Evolutionary conservation across 2,113 vertebrate species (phyloP), one percentile per base, ranked within the genome.

Genomic region (Neomonachus schauinslandi): DNA sequence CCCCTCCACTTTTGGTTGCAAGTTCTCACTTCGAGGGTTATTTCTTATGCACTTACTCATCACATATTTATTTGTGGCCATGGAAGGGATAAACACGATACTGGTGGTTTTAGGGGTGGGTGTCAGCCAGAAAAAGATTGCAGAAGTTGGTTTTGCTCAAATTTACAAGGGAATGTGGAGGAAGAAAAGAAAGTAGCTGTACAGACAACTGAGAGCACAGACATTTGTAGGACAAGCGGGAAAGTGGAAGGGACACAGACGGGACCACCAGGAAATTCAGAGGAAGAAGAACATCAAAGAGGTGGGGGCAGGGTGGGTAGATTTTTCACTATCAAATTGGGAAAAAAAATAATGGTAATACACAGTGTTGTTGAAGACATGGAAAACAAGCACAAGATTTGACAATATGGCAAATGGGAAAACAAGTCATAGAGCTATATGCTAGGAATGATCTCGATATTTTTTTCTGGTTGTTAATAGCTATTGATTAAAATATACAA

Each of bases 381-480:
- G 0, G 51, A 46, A 33, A 49, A 49, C 33, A 31, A n/a, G 39
- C 9, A 6, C 36, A 69, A 39, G 39, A 79, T 16, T 11, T 19
- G 1, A 82, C 8, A 4, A 36, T 6, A 24, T 3, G 67, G 7
- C 4, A 31, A 53, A 33, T 2, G 26, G 71, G 65, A 42, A 51
- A 46, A 63, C 3, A 8, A n/a, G 15, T 15, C 36, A 19, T 0
- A 26, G 49, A 46, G 36, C 19, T 13, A 0, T 7, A 18, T 19
- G 77, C 61, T 16, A 80, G 65, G 9, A 15, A n/a, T 4, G 13
- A 71, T 39, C 57, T n/a, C 14, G 0, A n/a, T 36, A 22, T 26
- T 18, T 53, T 53, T 55, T 69, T n/a, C 76, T 59, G n/a, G 59
- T 24, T 76, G 12, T 51, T 71, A 74, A 49, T 19, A 61, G 28